Evolutionary conservation across 23 tunicate genomes (phyloP), one percentile per base, ranked within the genome.

Genomic region (Phallusia fumigata): DNA sequence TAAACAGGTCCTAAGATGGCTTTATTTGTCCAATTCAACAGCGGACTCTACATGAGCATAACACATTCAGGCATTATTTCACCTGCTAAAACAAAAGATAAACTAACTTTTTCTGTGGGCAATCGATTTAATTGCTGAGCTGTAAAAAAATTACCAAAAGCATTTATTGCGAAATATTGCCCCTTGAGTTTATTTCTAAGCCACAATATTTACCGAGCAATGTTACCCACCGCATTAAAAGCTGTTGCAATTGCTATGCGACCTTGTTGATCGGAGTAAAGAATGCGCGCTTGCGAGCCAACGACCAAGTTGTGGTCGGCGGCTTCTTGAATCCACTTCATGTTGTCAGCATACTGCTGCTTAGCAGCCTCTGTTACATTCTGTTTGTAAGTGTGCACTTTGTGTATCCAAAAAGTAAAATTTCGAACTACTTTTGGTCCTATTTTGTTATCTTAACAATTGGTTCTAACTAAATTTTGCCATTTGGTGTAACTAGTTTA

Each of bases 281-380:
- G 88, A 33, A 96, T 96, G 22, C 99, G 81, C 15, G 99, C 99
- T 77, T 88, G 95, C 21, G 99, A 96, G 19, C 99, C 99, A 24
- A 96, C 99, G 35, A 96, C 99, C 58, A 96, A 83, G 24, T 91
- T 65, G 75, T 96, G 93, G 36, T 81, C 74, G 33, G 80, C 88
- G 0, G 99, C 99, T 36, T 87, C 93, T 45, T 81, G 52, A 28
- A 96, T 88, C 99, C 99, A 96, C 65, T 84, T 88, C 31, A 88
- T 65, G 65, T 96, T 96, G 83, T 96, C 99, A 30, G 96, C 65
- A 72, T 96, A 96, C 74, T 96, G 99, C 73, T 87, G 87, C 73
- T 53, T 52, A 26, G 82, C 91, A 3, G 78, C 81, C n/a, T 65
- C 89, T 18, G 86, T 32, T 10, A 87, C 40, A 30, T 65, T 77